Conservation (phyloP, 2,113 vertebrate genomes). For the Oryzias woworae region DNA sequence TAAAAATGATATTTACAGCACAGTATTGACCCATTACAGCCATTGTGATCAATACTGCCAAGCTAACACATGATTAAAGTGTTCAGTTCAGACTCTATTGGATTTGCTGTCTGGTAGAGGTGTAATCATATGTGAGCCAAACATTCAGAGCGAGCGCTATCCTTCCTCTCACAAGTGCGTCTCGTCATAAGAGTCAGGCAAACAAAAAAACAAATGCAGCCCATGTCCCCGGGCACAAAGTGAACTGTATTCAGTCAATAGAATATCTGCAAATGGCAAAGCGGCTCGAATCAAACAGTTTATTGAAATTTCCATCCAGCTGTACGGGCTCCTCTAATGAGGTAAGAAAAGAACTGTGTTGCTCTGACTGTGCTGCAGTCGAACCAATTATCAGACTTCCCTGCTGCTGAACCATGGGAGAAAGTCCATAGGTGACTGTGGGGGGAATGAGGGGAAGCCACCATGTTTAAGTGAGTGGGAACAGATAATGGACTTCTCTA, state of each 20-base stretch:
- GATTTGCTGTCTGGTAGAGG: conserved; percentile 4
- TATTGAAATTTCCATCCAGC: conserved; percentile 63
- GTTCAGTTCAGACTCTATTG: too few relatives aligned
- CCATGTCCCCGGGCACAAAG: conserved; percentile 20
- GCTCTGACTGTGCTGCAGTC: conserved; percentile 65
- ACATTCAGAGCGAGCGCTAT: conserved; percentile 24
- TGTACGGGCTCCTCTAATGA: conserved; percentile 66
- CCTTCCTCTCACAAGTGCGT: conserved; percentile 16
- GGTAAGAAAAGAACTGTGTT: conserved; percentile 59
- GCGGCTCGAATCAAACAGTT: conserved; percentile 54
- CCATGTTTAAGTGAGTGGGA: conserved; percentile 52
- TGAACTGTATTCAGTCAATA: conserved; percentile 45
- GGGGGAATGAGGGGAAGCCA: conserved; percentile 25
- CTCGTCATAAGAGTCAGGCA: conserved; percentile 13
- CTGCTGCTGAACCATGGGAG: conserved; percentile 69
- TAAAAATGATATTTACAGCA: too few relatives aligned
- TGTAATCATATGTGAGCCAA: conserved; percentile 7
- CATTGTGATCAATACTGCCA: too few relatives aligned
- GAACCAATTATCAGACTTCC: conserved; percentile 73
- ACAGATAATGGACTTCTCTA: conserved; percentile 63
- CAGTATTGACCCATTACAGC: too few relatives aligned
- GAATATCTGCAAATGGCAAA: conserved; percentile 62
- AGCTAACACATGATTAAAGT: too few relatives aligned
- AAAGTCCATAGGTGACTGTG: conserved; percentile 67
- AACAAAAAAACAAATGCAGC: conserved; percentile 38